These are phyloP conservation scores for Lomographa bimaculata DNA, from an alignment of 2,888 invertebrate genomes.

Conservation along the genomic window DNA sequence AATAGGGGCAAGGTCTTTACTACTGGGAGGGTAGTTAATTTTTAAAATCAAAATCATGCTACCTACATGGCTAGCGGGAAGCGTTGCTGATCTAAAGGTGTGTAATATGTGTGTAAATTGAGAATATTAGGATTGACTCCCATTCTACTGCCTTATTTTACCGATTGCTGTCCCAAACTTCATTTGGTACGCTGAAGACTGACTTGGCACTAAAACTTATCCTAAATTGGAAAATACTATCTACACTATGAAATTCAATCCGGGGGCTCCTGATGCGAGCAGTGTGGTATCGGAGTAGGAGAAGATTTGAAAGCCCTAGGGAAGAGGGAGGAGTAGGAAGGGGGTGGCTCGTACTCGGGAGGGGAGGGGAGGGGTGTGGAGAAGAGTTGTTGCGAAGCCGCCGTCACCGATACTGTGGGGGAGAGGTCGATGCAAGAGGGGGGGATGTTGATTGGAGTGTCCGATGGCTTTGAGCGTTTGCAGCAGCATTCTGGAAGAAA, in stretches of 20 bases:
- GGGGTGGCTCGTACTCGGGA: slow-evolving; percentile 87
- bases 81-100: no score
- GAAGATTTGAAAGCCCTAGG: slow-evolving; percentile 79
- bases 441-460: slow-evolving; percentile 72
- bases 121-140: no score
- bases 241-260: slow-evolving; percentile 56
- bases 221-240: slow-evolving; percentile 48
- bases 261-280: slow-evolving; percentile 74
- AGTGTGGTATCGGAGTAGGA: slow-evolving; percentile 72
- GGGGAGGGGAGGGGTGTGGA: slow-evolving; percentile 69
- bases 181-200: slow-evolving; percentile 17
- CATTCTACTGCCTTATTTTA: no score
- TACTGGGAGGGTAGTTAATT: no score
- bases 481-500: slow-evolving; percentile 77
- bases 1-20: no score
- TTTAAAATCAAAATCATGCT: no score
- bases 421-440: slow-evolving; percentile 74
- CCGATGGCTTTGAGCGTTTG: slow-evolving; percentile 74
- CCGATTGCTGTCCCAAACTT: no score
- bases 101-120: no score
- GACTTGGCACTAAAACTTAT: slow-evolving; percentile 26
- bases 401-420: slow-evolving; percentile 69
- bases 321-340: slow-evolving; percentile 87
- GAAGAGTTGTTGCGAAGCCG: slow-evolving; percentile 66
- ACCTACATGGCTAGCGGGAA: no score